Conservation (phyloP, 2,888 invertebrate species). For the Lamellibrachia columna region DNA sequence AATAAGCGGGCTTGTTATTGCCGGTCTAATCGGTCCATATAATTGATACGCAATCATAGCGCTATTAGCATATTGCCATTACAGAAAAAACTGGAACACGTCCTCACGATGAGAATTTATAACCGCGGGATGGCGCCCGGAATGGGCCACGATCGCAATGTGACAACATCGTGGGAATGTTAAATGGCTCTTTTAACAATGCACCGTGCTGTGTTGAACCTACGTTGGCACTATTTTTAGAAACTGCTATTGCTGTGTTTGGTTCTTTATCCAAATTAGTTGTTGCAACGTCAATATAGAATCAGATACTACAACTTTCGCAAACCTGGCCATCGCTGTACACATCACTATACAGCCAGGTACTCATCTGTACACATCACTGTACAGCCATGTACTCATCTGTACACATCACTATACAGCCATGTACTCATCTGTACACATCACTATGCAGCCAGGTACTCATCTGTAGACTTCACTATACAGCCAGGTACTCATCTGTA, state of each 20-base stretch:
- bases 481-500: too few species aligned
- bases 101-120: neutral
- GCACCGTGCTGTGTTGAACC: neutral
- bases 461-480: too few species aligned
- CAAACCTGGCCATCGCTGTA: too few species aligned
- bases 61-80: neutral
- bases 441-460: too few species aligned
- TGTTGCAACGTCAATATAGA: neutral
- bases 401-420: too few species aligned
- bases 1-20: neutral
- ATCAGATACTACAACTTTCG: neutral
- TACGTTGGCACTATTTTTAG: too few species aligned
- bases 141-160: neutral
- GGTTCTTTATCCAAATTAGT: too few species aligned
- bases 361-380: too few species aligned
- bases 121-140: neutral
- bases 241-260: too few species aligned
- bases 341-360: too few species aligned
- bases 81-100: conserved; percentile 9
- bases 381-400: too few species aligned
- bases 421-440: too few species aligned
- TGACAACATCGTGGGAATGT: conserved; percentile 4
- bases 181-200: neutral
- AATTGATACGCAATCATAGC: neutral
- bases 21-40: neutral